Percentiles rank a stretch among this genome's conserved stretches.
phyloP scores from a whole-genome alignment of 2,797 vertebrate species.

The Fistularia tabacaria region DNA sequence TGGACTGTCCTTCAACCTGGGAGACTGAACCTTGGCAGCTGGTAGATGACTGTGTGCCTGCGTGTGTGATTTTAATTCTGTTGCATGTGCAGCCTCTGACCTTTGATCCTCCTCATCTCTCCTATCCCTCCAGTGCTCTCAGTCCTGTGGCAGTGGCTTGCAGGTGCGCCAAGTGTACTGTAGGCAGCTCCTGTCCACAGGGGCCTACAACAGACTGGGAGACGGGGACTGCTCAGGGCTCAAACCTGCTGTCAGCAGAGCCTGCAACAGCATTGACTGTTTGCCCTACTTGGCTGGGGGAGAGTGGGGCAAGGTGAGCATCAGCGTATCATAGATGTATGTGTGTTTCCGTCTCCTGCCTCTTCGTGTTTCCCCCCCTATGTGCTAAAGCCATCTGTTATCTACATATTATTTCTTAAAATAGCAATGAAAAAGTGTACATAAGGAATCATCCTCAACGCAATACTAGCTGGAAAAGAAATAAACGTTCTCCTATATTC shows the following conservation, averaged over 20 bases:
- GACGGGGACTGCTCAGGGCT: constrained; percentile 73
- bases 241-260: constrained; percentile 68
- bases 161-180: constrained; percentile 84
- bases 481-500: no score
- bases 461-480: no score
- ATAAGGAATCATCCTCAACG: no score
- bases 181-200: constrained; percentile 84
- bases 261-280: constrained; percentile 81
- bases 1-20: constrained; percentile 86
- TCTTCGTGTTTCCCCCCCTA: no score
- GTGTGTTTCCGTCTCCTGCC: no score
- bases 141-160: constrained; percentile 81
- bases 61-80: background rate
- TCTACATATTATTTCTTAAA: no score
- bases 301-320: constrained; percentile 85
- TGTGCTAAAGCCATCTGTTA: no score
- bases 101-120: background rate
- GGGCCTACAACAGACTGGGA: constrained; percentile 75
- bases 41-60: constrained; percentile 57
- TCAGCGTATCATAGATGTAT: no score
- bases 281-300: constrained; percentile 74
- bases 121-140: constrained; percentile 79
- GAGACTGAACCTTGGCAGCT: constrained; percentile 85
- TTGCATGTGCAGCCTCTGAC: constrained; percentile 2
- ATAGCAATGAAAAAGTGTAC: no score